These are phyloP conservation scores for Drosophila helvetica DNA, from an alignment of 2,888 invertebrate genomes.

Conservation along the genomic window DNA sequence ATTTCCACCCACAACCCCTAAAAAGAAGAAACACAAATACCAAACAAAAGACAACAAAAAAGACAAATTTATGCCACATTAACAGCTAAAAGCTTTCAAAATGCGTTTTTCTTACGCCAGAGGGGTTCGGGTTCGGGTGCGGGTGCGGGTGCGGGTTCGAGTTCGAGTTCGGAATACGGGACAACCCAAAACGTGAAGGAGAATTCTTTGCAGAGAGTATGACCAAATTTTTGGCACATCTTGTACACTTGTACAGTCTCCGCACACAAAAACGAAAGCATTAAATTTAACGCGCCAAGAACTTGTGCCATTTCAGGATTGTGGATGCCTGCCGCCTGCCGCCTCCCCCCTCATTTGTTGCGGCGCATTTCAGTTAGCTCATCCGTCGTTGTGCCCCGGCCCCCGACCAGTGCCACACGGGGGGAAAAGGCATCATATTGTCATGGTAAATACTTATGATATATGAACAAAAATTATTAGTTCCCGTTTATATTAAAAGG, in stretches of 20 bases:
- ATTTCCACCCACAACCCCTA: conserved; percentile 66
- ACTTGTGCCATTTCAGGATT: conserved; percentile 65
- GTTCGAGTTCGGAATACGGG: neutral
- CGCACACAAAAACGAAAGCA: conserved; percentile 71
- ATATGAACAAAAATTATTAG: no score
- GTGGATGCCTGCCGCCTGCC: conserved; percentile 30
- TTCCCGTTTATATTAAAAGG: neutral
- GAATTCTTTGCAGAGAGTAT: conserved; percentile 60
- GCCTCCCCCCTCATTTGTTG: conserved; percentile 45
- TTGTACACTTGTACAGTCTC: conserved; percentile 21
- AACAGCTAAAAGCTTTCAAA: conserved; percentile 80
- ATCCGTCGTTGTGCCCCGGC: conserved; percentile 54
- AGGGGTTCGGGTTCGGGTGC: conserved; percentile 29
- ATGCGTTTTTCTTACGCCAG: conserved; percentile 73
- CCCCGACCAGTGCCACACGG: neutral
- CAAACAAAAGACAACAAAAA: conserved; percentile 50
- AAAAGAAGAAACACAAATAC: conserved; percentile 9
- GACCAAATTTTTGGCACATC: conserved; percentile 75
- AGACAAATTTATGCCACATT: conserved; percentile 81
- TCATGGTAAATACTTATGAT: no score
- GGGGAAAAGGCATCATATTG: neutral
- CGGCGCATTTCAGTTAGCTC: conserved; percentile 80
- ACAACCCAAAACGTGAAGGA: conserved; percentile 16
- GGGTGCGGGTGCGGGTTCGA: conserved; percentile 1
- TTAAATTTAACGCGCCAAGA: conserved; percentile 76